Evolutionary conservation across 1,140 invertebrate genomes (phyloP).

Genomic region (Sinonovacula constricta): DNA sequence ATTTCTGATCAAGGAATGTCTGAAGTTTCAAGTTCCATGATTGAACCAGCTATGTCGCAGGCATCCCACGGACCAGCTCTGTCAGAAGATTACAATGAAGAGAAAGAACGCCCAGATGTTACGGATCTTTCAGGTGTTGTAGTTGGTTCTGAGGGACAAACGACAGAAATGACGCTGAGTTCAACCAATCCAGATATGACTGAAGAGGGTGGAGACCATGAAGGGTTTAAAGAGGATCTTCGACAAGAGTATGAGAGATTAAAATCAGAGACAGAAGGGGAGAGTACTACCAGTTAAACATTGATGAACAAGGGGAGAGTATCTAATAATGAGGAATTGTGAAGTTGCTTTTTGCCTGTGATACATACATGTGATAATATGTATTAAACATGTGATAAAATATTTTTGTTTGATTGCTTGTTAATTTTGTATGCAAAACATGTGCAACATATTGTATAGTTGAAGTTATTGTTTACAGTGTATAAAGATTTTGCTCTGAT

Average conservation of each 20-base stretch:
- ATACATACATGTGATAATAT: too few species aligned
- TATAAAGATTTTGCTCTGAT: too few species aligned
- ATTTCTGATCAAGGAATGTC: slow-evolving; percentile 21
- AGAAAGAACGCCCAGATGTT: slow-evolving; percentile 18
- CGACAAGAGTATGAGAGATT: slow-evolving; percentile 54
- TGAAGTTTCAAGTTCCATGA: slow-evolving; percentile 32
- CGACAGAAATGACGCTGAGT: slow-evolving; percentile 17
- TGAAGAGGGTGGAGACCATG: slow-evolving; percentile 60
- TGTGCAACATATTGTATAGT: too few species aligned
- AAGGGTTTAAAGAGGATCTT: slow-evolving; percentile 59
- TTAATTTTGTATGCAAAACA: too few species aligned
- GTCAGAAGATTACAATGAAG: slow-evolving; percentile 35
- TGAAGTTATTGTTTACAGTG: too few species aligned
- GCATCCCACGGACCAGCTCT: slow-evolving; percentile 21
- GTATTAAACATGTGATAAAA: too few species aligned
- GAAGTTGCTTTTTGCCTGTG: too few species aligned
- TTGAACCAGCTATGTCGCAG: slow-evolving; percentile 40
- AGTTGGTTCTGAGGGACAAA: slow-evolving; percentile 20
- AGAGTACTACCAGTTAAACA: too few species aligned
- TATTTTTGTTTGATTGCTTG: too few species aligned
- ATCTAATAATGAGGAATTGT: too few species aligned
- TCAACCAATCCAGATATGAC: slow-evolving; percentile 51
- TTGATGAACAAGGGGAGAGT: too few species aligned
- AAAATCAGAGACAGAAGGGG: slow-evolving; percentile 9
- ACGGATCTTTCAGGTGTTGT: slow-evolving; percentile 21